Conservation (phyloP, 2,113 vertebrate species). For the Cyprinodon variegatus region DNA sequence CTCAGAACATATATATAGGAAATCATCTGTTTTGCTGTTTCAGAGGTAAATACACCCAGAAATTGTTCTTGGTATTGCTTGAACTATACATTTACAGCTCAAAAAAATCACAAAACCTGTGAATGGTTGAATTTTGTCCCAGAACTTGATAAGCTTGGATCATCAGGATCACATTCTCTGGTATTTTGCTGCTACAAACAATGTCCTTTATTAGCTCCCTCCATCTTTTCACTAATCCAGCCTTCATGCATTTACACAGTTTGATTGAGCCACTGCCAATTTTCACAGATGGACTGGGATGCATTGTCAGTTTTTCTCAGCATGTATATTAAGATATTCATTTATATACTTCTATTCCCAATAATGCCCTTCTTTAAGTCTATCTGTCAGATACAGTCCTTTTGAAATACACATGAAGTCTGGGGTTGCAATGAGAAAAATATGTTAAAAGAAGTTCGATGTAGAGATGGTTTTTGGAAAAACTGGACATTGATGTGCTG, state of each 20-base stretch:
- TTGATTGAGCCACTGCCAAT: not conserved
- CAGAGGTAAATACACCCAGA: no score
- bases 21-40: no score
- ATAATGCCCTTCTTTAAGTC: no score
- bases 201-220: no score
- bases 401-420: not conserved
- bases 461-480: not conserved
- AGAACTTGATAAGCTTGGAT: no score
- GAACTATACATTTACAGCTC: no score
- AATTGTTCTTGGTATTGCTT: no score
- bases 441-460: not conserved
- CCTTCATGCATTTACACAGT: not conserved
- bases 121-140: no score
- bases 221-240: no score
- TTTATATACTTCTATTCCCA: not conserved
- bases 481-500: slow-evolving; percentile 58
- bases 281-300: not conserved
- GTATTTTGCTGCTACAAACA: not conserved
- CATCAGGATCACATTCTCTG: no score
- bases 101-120: no score
- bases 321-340: not conserved
- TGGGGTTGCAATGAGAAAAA: not conserved
- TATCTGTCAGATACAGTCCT: not conserved
- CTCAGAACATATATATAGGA: no score
- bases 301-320: not conserved